A percentile compares a stretch with the other conserved stretches of the same genome.
Conservation (phyloP, 2,113 vertebrate species). For the Rhinoptilus africanus region DNA sequence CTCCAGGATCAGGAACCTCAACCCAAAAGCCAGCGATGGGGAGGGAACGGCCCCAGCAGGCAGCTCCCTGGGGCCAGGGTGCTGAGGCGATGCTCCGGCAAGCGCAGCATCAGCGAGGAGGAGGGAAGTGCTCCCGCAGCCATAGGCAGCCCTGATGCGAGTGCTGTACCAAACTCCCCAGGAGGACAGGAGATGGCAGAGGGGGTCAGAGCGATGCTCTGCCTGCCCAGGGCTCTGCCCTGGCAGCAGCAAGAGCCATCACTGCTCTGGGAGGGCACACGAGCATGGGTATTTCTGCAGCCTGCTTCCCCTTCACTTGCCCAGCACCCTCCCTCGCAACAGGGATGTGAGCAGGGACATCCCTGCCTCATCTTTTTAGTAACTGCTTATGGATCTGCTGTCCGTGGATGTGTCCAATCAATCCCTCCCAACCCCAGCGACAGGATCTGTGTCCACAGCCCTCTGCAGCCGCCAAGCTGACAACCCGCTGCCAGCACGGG, state of each 20-base stretch:
- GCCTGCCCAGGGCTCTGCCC: background rate
- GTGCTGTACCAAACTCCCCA: background rate
- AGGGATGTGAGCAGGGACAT: background rate
- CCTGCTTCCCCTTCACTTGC: fast-evolving
- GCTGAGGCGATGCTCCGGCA: background rate
- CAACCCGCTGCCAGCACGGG: background rate
- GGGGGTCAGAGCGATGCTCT: background rate
- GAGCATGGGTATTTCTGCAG: background rate
- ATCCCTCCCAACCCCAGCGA: background rate
- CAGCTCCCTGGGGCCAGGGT: background rate
- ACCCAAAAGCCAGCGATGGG: too few relatives aligned
- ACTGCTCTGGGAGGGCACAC: background rate
- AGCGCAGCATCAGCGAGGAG: background rate
- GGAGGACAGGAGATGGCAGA: fast-evolving
- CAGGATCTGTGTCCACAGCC: background rate
- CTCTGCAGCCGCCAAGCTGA: background rate
- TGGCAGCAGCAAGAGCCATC: background rate
- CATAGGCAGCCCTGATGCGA: fast-evolving
- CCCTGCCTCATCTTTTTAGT: background rate
- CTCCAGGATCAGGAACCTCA: background rate
- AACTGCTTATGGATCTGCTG: background rate
- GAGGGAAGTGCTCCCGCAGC: fast-evolving
- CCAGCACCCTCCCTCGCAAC: background rate
- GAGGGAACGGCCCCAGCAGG: background rate
- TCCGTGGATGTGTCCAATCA: background rate